phyloP scores from a whole-genome alignment of 2,888 invertebrate species.

The Diloba caeruleocephala region DNA sequence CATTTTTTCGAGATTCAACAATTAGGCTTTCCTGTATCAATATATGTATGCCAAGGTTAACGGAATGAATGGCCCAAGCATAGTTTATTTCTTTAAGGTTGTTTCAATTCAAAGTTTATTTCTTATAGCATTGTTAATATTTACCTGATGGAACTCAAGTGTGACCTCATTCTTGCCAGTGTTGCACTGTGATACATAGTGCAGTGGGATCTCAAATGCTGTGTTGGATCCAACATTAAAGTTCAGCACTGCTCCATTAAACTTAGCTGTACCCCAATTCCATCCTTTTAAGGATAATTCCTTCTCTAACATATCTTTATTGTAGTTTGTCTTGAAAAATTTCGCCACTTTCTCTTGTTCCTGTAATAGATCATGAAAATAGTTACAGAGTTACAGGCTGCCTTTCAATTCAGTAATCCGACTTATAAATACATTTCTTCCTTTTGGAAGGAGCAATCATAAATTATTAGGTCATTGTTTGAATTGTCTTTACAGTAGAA shows the following conservation, averaged over 20 bases:
- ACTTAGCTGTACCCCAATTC: constrained; percentile 99
- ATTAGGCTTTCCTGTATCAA: too few species aligned
- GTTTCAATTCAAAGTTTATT: too few species aligned
- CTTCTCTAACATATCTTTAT: constrained; percentile 96
- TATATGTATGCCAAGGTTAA: too few species aligned
- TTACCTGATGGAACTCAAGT: constrained; percentile 98
- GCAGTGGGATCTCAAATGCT: constrained; percentile 98
- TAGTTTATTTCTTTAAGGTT: too few species aligned
- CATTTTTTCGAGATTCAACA: too few species aligned
- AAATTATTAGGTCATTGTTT: too few species aligned
- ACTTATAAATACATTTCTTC: too few species aligned
- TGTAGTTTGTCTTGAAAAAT: constrained; percentile 95
- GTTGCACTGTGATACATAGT: constrained; percentile 98
- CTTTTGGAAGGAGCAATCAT: too few species aligned
- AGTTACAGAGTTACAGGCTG: not conserved
- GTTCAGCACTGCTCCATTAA: constrained; percentile 95
- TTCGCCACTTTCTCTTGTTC: constrained; percentile 98
- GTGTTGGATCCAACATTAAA: constrained; percentile 95
- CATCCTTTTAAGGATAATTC: constrained; percentile 98
- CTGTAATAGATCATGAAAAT: constrained; percentile 74
- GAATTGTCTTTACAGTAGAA: too few species aligned
- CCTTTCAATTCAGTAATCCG: too few species aligned
- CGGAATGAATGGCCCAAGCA: too few species aligned
- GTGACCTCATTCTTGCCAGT: constrained; percentile 99
- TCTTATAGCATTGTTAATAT: not conserved